Percentiles rank a stretch among this genome's conserved stretches.
These are phyloP conservation scores for Pundamilia nyererei DNA, from an alignment of 2,113 vertebrate genomes.

Conservation along the genomic window DNA sequence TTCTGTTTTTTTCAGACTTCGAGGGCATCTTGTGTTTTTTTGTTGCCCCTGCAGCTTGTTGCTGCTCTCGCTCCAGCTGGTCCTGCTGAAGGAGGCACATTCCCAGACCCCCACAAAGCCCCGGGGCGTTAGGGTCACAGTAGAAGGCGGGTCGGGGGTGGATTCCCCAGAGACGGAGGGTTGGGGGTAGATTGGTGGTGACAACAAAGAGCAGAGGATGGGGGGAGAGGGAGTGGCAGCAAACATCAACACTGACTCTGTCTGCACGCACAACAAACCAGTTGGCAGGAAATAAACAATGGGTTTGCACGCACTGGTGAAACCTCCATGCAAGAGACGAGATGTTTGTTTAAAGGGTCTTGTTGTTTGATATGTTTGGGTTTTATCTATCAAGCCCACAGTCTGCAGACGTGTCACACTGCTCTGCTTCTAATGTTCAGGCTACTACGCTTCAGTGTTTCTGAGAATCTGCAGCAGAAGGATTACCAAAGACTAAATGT, in stretches of 20 bases:
- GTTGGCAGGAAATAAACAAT: background rate
- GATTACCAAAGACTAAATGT: background rate
- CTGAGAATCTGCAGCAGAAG: background rate
- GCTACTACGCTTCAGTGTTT: background rate
- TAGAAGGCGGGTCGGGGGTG: background rate
- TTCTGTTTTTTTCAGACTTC: background rate
- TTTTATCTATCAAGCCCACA: background rate
- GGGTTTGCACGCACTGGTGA: background rate
- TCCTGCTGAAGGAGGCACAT: constrained; percentile 52
- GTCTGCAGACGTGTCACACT: background rate
- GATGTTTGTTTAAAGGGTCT: background rate
- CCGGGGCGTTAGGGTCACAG: constrained; percentile 22
- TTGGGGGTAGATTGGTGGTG: background rate
- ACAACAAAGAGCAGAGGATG: background rate
- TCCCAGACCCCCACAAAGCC: constrained; percentile 60
- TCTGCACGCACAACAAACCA: background rate
- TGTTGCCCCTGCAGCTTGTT: constrained; percentile 2
- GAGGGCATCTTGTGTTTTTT: background rate
- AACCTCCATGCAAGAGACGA: background rate
- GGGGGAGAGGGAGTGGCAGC: background rate
- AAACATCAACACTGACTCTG: background rate
- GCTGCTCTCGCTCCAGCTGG: constrained; percentile 45
- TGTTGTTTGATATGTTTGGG: background rate
- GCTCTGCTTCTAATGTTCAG: background rate
- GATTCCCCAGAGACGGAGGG: constrained; percentile 3